A percentile compares a stretch with the other conserved stretches of the same genome.
Evolutionary conservation across 2,888 invertebrate genomes (phyloP).

Genomic region (Agrochola circellaris): DNA sequence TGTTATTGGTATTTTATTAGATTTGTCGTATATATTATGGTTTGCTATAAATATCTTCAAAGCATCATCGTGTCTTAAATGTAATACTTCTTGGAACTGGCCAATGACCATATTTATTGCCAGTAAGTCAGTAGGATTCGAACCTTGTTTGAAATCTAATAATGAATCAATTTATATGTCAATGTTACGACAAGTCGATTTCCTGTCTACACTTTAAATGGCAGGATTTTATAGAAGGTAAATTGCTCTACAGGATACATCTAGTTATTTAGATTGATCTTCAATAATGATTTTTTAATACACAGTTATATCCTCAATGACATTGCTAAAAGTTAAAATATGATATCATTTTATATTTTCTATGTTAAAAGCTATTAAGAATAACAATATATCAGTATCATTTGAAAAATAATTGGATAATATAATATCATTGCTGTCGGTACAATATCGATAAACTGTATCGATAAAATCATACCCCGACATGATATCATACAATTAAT

Average conservation of each 20-base stretch:
- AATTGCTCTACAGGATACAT: constrained; percentile 14
- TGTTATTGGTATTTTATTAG: constrained; percentile 2
- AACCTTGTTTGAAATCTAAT: constrained; percentile 18
- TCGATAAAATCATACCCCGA: constrained; percentile 38
- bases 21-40: background rate
- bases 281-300: background rate
- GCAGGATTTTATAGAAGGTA: constrained; percentile 8
- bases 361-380: background rate
- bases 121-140: background rate
- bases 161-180: constrained; percentile 48
- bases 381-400: background rate
- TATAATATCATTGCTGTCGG: constrained; percentile 12
- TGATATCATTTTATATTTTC: too few species aligned
- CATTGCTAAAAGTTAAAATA: background rate
- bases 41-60: constrained; percentile 20
- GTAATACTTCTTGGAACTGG: constrained; percentile 10
- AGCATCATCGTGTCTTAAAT: background rate
- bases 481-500: constrained; percentile 34
- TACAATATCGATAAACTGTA: constrained; percentile 8
- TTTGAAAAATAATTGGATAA: background rate
- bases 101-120: constrained; percentile 22
- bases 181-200: constrained; percentile 32
- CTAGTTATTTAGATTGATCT: background rate
- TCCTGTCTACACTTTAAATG: constrained; percentile 38
- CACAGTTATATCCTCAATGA: background rate